These are phyloP conservation scores for Chaetops frenatus DNA, from an alignment of 2,113 vertebrate species.

Conservation along the genomic window DNA sequence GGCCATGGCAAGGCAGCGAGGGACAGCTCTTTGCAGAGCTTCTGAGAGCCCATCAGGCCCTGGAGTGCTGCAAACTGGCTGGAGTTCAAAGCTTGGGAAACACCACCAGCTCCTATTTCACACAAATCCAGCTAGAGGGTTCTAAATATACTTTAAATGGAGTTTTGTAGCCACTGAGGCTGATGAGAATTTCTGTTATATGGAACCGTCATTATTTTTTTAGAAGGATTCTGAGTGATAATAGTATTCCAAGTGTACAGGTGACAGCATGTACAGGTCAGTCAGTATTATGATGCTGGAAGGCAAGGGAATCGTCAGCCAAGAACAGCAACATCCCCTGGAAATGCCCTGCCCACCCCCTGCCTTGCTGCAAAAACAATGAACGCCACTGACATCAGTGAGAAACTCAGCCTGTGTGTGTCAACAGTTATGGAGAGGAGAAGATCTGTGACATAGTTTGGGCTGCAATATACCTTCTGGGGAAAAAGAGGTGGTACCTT, in stretches of 20 bases:
- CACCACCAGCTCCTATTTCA: background rate
- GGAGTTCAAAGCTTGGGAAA: background rate
- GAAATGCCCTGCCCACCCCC: background rate
- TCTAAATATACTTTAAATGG: background rate
- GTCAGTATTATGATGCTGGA: background rate
- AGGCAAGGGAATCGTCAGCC: background rate
- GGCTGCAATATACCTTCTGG: background rate
- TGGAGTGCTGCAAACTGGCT: background rate
- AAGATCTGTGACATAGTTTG: fast-evolving
- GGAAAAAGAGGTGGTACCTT: background rate
- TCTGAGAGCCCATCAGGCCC: background rate
- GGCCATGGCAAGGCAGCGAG: background rate
- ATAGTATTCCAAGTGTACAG: background rate
- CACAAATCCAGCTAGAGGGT: background rate
- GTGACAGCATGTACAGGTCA: background rate
- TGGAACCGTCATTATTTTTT: background rate
- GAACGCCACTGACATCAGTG: background rate
- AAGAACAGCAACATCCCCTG: background rate
- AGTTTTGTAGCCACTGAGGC: background rate
- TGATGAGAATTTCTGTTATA: background rate
- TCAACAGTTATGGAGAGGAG: background rate
- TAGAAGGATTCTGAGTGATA: background rate
- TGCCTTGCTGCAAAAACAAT: background rate
- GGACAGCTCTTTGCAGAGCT: background rate
- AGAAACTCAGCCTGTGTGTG: background rate